Conservation (phyloP, 1,140 invertebrate species). For the Drosophila melanogaster region DNA sequence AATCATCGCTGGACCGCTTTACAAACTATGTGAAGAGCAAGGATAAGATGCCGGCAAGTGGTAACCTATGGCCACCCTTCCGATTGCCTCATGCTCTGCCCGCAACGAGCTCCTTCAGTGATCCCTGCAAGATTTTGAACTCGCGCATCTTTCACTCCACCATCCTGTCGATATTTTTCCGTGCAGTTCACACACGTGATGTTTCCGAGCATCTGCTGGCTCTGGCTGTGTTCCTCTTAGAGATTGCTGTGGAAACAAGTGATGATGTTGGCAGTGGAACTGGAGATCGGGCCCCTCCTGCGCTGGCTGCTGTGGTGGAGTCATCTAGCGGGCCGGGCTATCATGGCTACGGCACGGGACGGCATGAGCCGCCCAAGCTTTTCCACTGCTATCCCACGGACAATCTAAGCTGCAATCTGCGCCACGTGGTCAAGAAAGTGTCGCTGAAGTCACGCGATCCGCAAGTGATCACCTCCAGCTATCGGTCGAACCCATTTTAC, state of each 20-base stretch:
- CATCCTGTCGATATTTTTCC: conserved; percentile 93
- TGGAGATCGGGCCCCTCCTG: conserved; percentile 4
- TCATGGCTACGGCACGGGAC: conserved; percentile 46
- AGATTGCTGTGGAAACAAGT: conserved; percentile 91
- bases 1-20: conserved; percentile 96
- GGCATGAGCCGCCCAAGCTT: conserved; percentile 86
- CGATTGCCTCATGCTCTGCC: conserved; percentile 87
- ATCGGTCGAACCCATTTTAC: conserved; percentile 79
- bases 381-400: conserved; percentile 91
- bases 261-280: conserved; percentile 84
- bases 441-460: conserved; percentile 87
- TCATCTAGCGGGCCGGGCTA: conserved; percentile 51
- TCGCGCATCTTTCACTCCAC: conserved; percentile 94
- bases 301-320: conserved; percentile 69
- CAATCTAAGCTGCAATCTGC: conserved; percentile 92
- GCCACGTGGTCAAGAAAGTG: conserved; percentile 89
- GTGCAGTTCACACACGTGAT: conserved; percentile 90
- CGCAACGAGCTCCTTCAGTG: conserved; percentile 88
- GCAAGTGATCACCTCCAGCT: conserved; percentile 85
- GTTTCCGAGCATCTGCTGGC: conserved; percentile 94
- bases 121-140: conserved; percentile 89
- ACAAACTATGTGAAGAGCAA: conserved; percentile 90
- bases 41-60: conserved; percentile 88
- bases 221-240: conserved; percentile 93
- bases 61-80: conserved; percentile 93